These are phyloP conservation scores for Zophobas morio DNA, from an alignment of 1,140 invertebrate species.

Conservation along the genomic window DNA sequence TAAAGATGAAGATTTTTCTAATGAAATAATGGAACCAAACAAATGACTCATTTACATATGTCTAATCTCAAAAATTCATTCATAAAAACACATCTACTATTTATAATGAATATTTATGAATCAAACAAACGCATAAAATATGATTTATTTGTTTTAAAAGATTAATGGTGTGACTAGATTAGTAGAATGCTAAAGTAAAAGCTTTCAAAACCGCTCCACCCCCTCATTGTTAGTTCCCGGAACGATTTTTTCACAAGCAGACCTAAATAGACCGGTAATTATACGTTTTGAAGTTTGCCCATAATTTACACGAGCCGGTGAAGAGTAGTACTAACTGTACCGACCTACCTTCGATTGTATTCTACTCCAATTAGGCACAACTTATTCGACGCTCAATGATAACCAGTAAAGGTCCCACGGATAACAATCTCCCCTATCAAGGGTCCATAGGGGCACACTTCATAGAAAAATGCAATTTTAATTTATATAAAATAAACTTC, in stretches of 20 bases:
- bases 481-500: neutral
- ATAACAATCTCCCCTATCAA: no score
- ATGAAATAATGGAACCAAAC: neutral
- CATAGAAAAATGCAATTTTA: neutral
- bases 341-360: no score
- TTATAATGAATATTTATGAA: conserved; percentile 23
- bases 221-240: neutral
- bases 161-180: neutral
- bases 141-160: conserved; percentile 1
- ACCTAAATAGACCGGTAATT: neutral
- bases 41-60: neutral
- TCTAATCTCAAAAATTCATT: neutral
- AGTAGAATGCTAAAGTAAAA: neutral
- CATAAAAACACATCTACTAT: conserved; percentile 5
- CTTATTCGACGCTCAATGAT: no score
- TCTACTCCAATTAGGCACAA: no score
- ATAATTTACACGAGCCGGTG: no score
- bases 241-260: neutral
- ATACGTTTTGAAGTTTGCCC: no score
- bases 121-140: neutral
- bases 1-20: neutral
- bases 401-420: no score
- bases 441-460: no score
- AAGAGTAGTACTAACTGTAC: no score
- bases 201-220: neutral